Base-by-base conservation (phyloP, 2,113 vertebrate genomes). In the Brienomyrus brachyistius region DNA sequence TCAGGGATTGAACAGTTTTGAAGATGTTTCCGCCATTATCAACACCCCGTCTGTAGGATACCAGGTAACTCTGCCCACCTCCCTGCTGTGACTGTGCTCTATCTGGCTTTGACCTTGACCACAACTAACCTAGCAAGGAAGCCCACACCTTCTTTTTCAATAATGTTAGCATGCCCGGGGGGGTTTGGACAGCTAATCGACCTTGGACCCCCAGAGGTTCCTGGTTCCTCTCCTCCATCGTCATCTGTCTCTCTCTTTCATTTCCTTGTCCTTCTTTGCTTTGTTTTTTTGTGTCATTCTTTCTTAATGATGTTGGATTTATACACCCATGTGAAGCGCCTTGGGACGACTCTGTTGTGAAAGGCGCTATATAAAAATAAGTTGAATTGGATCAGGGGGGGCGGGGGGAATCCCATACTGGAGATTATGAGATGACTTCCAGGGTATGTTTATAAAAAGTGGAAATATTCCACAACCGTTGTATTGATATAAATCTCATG, bases 1-100 rank as follows among this genome's bases (percentile, higher is more conserved):
- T 94, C 84, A 96, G 4, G 95, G 96, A 91, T 93, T 97, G 90
- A 95, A 95, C 93, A 97, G 95, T 93, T 96, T 97, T 0, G 96
- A 95, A 40, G 97, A 97, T 92, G 91, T 96, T 91, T 82, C 95
- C 90, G 95, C 97, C 90, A 95, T 97, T 91, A 94, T 97, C 93
- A 97, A 86, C 95, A 97, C 97, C 77, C 95, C 98, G 0, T 95
- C 97, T 92, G 96, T 97, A 93, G 96, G 96, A 95, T 96, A 96
- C 93, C 97, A 98, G 98, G 98, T 98, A 95, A 95, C 89, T 52
- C 91, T 54, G 91, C 70, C 80, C 88, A 86, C 35, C 56, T n/a
- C 87, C 4, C 43, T n/a, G 31, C 31, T 6, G 35, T 43, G 23
- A 7, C 54, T 56, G 3, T 4, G 17, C 27, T 11, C 15, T 56